Conservation (phyloP, 2,797 vertebrate genomes). For the Taeniopygia guttata region DNA sequence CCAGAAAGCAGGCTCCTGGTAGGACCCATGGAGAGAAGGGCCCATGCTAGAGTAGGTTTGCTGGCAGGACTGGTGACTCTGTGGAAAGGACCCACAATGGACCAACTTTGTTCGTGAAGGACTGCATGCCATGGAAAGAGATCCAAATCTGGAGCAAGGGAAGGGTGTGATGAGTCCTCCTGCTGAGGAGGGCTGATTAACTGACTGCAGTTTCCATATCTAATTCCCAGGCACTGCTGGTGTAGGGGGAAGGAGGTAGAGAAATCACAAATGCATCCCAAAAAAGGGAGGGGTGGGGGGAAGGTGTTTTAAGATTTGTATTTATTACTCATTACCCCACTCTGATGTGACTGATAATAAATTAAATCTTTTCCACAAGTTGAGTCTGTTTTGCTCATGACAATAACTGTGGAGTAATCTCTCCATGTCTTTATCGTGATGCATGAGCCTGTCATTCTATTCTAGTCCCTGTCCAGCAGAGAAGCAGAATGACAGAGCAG, state of each 20-base stretch:
- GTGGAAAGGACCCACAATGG: background rate
- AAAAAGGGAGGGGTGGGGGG: background rate
- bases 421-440: background rate
- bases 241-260: background rate
- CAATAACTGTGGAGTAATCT: background rate
- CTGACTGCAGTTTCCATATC: background rate
- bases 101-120: background rate
- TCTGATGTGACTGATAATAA: background rate
- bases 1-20: background rate
- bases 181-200: background rate
- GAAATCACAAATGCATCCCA: background rate
- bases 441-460: background rate
- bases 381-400: background rate
- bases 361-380: background rate
- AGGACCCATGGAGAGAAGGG: background rate
- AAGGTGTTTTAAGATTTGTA: background rate
- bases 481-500: background rate
- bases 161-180: background rate
- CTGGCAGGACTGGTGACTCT: background rate
- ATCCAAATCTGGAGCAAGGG: background rate
- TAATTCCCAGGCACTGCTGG: rapidly evolving
- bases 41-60: background rate
- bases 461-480: background rate
- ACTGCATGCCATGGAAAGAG: rapidly evolving
- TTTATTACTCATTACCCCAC: background rate